These are phyloP conservation scores for Lacerta agilis DNA, from an alignment of 2,797 vertebrate species.

Conservation along the genomic window DNA sequence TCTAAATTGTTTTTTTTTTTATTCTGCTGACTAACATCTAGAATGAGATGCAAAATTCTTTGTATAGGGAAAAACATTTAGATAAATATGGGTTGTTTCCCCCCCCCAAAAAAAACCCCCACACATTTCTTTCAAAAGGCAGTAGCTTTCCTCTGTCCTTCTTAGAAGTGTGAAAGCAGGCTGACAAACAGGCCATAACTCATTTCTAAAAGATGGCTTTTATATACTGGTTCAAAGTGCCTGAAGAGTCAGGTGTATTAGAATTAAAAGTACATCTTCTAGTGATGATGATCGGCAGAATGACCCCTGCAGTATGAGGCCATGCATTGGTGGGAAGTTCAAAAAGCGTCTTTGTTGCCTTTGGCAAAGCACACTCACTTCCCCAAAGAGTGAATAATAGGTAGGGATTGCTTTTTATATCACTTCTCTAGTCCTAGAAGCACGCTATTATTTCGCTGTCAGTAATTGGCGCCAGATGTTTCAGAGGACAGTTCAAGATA, in stretches of 20 bases:
- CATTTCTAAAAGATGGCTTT: conserved; percentile 29
- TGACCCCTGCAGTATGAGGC: conserved; percentile 3
- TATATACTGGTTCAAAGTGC: conserved; percentile 14
- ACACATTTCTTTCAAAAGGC: neutral
- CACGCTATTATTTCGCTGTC: neutral
- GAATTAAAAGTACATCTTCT: neutral
- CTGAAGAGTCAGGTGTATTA: conserved; percentile 11
- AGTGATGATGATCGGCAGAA: neutral
- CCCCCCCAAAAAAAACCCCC: too few species aligned
- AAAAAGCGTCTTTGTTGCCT: conserved; percentile 23
- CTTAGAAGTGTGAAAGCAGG: neutral
- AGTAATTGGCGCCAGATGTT: neutral
- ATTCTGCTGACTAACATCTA: neutral
- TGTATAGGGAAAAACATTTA: neutral
- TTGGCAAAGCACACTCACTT: conserved; percentile 19
- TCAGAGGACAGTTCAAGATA: conserved; percentile 11
- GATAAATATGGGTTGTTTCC: neutral
- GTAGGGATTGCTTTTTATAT: rapidly evolving
- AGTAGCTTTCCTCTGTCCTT: neutral
- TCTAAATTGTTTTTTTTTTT: neutral
- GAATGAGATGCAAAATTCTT: neutral
- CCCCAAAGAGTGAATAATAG: neutral
- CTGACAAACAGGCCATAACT: neutral
- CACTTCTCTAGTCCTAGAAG: neutral
- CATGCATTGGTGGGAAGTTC: conserved; percentile 16